Evolutionary conservation across 2,797 vertebrate species (phyloP).

Genomic region (Trachops cirrhosus): DNA sequence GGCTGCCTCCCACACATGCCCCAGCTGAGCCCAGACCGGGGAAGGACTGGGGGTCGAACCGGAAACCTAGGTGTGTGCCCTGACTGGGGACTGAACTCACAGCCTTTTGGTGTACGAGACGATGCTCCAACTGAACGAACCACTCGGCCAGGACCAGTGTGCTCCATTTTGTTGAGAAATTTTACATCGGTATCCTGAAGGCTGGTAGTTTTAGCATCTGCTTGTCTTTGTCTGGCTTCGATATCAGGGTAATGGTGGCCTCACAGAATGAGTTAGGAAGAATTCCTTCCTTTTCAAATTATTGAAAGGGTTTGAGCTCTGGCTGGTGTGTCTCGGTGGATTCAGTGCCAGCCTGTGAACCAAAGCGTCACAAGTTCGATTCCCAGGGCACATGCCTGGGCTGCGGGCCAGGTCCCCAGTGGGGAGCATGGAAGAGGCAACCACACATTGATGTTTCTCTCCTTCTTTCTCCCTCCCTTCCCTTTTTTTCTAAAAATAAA

Average conservation of each 20-base stretch:
- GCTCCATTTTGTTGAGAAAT: not conserved
- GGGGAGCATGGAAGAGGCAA: no score
- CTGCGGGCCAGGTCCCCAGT: no score
- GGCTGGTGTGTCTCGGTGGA: no score
- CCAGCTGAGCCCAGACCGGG: no score
- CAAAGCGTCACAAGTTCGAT: no score
- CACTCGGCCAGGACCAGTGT: not conserved
- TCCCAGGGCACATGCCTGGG: no score
- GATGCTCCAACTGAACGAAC: not conserved
- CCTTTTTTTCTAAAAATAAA: no score
- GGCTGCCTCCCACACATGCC: not conserved
- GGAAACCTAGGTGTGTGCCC: not conserved
- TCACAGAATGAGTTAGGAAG: not conserved
- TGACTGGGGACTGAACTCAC: not conserved
- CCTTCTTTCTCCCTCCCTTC: no score
- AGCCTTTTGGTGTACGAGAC: not conserved
- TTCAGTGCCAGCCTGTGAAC: no score
- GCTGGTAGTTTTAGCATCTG: not conserved
- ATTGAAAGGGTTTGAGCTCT: not conserved
- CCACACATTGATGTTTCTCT: no score
- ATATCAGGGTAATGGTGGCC: not conserved
- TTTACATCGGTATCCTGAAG: not conserved
- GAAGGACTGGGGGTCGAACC: not conserved
- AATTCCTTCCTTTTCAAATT: not conserved
- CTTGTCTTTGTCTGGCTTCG: not conserved